These are phyloP conservation scores for Platalea minor DNA, from an alignment of 2,797 vertebrate species.

Conservation along the genomic window DNA sequence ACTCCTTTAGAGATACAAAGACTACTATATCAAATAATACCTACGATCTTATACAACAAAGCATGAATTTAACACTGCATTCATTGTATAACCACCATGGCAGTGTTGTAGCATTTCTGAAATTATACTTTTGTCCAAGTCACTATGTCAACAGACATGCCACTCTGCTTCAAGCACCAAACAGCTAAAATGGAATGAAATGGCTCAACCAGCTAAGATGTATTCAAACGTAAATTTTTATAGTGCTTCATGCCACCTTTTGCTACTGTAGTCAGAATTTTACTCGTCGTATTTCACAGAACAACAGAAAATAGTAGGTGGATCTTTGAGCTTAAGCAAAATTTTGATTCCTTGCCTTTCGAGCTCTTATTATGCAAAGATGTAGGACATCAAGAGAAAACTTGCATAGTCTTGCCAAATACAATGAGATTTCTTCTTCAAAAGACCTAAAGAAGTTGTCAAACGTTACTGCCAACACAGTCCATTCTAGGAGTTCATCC, in stretches of 20 bases:
- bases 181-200: neutral
- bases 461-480: neutral
- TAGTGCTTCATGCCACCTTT: neutral
- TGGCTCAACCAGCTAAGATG: neutral
- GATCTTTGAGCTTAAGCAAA: neutral
- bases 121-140: neutral
- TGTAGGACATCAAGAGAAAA: neutral
- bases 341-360: neutral
- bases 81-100: neutral
- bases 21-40: neutral
- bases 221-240: neutral
- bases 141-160: neutral
- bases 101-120: neutral
- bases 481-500: neutral
- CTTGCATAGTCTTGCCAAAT: neutral
- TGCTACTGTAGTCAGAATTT: neutral
- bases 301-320: neutral
- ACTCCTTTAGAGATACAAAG: neutral
- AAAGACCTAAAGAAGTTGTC: neutral
- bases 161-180: neutral
- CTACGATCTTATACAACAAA: neutral
- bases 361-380: neutral
- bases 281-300: neutral
- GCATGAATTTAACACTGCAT: neutral
- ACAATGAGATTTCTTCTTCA: neutral